These are phyloP conservation scores for Gambusia affinis DNA, from an alignment of 2,113 vertebrate genomes.

Conservation along the genomic window DNA sequence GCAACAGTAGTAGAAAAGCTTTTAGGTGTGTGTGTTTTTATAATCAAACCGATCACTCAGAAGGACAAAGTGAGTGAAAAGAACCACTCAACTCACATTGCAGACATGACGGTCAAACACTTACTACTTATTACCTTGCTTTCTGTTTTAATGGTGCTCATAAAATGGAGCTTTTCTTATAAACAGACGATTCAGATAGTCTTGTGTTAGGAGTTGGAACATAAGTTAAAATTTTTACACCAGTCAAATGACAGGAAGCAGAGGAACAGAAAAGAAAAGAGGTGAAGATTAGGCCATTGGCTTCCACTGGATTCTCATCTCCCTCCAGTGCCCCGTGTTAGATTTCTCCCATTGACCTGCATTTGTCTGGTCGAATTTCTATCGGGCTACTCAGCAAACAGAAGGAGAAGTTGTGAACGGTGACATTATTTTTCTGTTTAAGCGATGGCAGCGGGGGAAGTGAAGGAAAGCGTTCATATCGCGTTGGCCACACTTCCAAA, in stretches of 20 bases:
- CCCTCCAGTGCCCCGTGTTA: too few relatives aligned
- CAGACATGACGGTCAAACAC: constrained; percentile 33
- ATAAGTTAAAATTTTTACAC: not conserved
- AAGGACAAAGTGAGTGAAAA: constrained; percentile 5
- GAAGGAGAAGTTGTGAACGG: too few relatives aligned
- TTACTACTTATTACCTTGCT: not conserved
- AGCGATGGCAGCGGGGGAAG: too few relatives aligned
- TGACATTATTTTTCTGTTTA: too few relatives aligned
- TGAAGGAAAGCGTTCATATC: too few relatives aligned
- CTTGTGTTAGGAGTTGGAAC: not conserved
- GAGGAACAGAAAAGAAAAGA: not conserved
- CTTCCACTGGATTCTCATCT: too few relatives aligned
- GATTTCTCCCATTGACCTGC: too few relatives aligned
- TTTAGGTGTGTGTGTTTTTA: constrained; percentile 4
- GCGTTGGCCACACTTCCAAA: too few relatives aligned
- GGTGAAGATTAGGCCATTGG: too few relatives aligned
- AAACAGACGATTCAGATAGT: constrained; percentile 36
- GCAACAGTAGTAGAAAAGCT: constrained; percentile 3
- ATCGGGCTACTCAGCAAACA: too few relatives aligned
- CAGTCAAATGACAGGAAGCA: not conserved
- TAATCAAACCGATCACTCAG: not conserved
- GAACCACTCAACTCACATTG: constrained; percentile 3
- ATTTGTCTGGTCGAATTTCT: too few relatives aligned
- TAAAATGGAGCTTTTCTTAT: constrained; percentile 21
- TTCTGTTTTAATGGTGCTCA: constrained; percentile 26